Evolutionary conservation across 2,113 vertebrate species (phyloP).

Genomic region (Bubalus kerabau): DNA sequence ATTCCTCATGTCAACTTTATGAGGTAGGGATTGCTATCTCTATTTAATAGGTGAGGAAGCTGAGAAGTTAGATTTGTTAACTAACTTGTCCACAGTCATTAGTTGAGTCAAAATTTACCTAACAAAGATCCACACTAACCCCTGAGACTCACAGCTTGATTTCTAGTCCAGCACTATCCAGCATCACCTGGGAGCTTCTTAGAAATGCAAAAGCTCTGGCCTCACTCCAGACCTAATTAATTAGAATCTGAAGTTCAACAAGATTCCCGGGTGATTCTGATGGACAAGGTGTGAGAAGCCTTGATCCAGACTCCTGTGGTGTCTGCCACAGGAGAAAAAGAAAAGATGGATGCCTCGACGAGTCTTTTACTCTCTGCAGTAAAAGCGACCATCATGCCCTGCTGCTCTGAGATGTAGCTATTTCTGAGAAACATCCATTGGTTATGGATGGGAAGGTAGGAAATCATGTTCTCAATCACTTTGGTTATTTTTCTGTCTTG

Average conservation of each 20-base stretch:
- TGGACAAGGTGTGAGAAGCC: neutral
- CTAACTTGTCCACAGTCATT: neutral
- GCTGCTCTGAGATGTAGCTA: neutral
- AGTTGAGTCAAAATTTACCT: neutral
- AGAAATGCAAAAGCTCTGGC: neutral
- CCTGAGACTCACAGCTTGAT: neutral
- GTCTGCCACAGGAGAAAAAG: neutral
- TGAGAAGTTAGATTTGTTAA: neutral
- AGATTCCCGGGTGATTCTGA: neutral
- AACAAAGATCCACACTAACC: neutral
- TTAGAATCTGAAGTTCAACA: neutral
- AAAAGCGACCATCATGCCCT: neutral
- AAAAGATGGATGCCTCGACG: neutral
- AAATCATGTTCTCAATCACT: neutral
- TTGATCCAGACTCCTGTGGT: neutral
- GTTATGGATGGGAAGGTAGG: neutral
- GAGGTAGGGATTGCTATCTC: neutral
- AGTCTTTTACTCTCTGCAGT: neutral
- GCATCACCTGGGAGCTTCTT: neutral
- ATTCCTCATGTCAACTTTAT: neutral
- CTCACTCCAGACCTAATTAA: neutral
- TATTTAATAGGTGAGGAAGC: neutral
- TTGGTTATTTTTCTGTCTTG: conserved; percentile 11
- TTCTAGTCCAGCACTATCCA: neutral
- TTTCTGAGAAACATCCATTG: neutral